phyloP scores from a whole-genome alignment of 30 jellyfish, hydroid and myxozoan species.

The Pelagia noctiluca region DNA sequence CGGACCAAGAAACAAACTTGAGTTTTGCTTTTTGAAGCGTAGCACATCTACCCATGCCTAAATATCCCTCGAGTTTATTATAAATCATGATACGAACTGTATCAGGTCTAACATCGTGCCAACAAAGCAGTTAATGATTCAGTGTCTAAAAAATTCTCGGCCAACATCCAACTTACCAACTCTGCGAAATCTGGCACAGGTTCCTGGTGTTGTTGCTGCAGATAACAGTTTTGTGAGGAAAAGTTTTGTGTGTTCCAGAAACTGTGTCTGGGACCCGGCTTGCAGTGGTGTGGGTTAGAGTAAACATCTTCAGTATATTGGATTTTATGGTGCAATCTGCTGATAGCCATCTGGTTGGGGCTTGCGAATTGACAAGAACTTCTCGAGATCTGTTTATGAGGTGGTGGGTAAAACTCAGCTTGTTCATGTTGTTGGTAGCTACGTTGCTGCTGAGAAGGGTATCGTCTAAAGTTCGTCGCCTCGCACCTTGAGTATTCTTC shows the following conservation, averaged over 20 bases:
- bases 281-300: not conserved
- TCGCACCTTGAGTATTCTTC: conserved; percentile 56
- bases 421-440: not conserved
- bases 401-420: not conserved
- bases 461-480: not conserved
- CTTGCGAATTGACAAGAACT: not conserved
- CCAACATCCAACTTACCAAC: conserved; percentile 81
- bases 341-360: not conserved
- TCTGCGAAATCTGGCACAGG: conserved; percentile 66
- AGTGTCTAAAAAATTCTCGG: conserved; percentile 71
- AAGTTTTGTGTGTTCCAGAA: conserved; percentile 7
- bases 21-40: too few species aligned
- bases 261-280: not conserved
- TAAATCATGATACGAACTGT: too few species aligned
- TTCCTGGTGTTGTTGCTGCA: not conserved
- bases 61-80: too few species aligned
- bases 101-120: conserved; percentile 43
- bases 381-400: not conserved
- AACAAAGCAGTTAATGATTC: conserved; percentile 50
- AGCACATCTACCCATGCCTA: too few species aligned
- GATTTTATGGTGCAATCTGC: not conserved
- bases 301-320: not conserved
- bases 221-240: not conserved
- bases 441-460: conserved; percentile 22
- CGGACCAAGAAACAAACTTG: too few species aligned